phyloP scores from a whole-genome alignment of 2,797 vertebrate genomes.

The Rhinoraja longicauda region DNA sequence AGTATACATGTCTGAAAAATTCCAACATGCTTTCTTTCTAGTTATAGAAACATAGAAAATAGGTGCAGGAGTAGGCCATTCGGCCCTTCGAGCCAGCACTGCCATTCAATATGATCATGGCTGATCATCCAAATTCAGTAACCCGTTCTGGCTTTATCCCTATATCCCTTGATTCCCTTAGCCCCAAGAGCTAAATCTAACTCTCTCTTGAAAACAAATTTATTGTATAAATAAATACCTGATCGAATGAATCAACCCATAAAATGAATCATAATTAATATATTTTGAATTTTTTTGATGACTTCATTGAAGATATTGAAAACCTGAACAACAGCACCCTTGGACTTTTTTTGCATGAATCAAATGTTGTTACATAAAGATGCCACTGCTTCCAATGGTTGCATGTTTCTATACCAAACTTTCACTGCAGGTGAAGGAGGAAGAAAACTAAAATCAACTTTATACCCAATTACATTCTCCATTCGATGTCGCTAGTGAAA shows the following conservation, averaged over 20 bases:
- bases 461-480: not conserved
- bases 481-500: not conserved
- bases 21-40: not conserved
- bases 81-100: too few relatives aligned
- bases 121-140: too few relatives aligned
- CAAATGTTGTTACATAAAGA: not conserved
- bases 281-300: not conserved
- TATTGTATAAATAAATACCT: not conserved
- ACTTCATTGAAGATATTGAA: not conserved
- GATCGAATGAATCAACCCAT: not conserved
- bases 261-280: not conserved
- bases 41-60: too few relatives aligned
- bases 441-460: not conserved
- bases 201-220: too few relatives aligned
- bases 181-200: too few relatives aligned
- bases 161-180: too few relatives aligned
- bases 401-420: too few relatives aligned
- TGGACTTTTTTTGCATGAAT: not conserved
- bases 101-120: too few relatives aligned
- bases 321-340: not conserved
- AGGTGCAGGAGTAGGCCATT: too few relatives aligned
- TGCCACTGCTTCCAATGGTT: not conserved
- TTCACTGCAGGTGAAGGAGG: not conserved
- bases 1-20: not conserved
- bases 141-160: too few relatives aligned